Percentiles rank a stretch among this genome's conserved stretches.
Conservation (phyloP, 2,888 invertebrate genomes). For the Scaptomyza tumidula region DNA sequence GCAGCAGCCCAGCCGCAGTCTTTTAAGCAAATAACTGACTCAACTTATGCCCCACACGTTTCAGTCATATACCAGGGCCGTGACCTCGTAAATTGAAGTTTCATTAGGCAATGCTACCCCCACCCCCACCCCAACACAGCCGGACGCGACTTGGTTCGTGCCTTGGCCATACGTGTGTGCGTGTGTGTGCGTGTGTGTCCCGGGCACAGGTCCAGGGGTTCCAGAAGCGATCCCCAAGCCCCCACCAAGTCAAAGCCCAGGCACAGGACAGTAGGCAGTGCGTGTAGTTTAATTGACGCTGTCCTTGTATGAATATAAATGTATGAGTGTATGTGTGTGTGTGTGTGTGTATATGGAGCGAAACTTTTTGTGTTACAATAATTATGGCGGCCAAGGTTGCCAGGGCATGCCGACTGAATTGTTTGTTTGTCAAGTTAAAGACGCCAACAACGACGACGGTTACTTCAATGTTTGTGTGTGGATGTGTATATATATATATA, state of each 20-base stretch:
- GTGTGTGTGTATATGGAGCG: slow-evolving; percentile 49
- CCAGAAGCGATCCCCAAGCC: slow-evolving; percentile 11
- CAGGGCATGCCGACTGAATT: slow-evolving; percentile 43
- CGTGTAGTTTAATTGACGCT: slow-evolving; percentile 76
- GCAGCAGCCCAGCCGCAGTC: slow-evolving; percentile 55
- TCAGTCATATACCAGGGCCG: slow-evolving; percentile 69
- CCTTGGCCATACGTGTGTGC: slow-evolving; percentile 6
- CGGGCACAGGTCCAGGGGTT: slow-evolving; percentile 37
- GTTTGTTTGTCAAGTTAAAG: slow-evolving; percentile 49
- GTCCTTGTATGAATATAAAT: slow-evolving; percentile 33
- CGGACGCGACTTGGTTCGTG: slow-evolving; percentile 44
- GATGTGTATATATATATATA: neutral
- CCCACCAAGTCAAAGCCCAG: slow-evolving; percentile 7
- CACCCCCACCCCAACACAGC: slow-evolving; percentile 1
- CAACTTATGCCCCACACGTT: slow-evolving; percentile 79
- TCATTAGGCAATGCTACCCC: slow-evolving; percentile 60
- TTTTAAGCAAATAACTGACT: slow-evolving; percentile 76
- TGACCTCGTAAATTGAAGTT: slow-evolving; percentile 79
- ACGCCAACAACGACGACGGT: slow-evolving; percentile 25
- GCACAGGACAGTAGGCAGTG: slow-evolving; percentile 53
- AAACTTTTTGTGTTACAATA: slow-evolving; percentile 79
- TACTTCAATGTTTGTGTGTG: neutral
- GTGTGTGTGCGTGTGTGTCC: slow-evolving; percentile 36
- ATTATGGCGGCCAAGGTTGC: slow-evolving; percentile 76
- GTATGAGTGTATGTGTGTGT: slow-evolving; percentile 21